Base-by-base conservation (phyloP, 2,888 invertebrate genomes). In the Phragmatobia fuliginosa region DNA sequence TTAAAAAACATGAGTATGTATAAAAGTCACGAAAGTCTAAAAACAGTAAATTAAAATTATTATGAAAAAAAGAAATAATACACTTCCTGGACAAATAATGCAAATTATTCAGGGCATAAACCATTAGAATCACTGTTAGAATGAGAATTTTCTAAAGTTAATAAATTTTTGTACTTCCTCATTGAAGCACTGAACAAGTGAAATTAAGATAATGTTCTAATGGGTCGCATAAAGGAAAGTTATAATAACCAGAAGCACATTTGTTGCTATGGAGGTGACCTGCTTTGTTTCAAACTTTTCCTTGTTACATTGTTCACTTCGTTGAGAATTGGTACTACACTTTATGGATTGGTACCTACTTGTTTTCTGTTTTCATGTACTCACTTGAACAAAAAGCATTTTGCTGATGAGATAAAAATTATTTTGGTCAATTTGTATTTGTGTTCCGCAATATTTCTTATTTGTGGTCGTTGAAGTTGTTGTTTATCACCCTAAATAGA, bases 261-360 rank as follows among this genome's bases (percentile, higher is more conserved):
- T 87, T 83, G 88, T 88, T 88, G 85, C 84, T 83, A 82, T 82
- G 79, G 82, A 86, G 86, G 87, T 85, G 83, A 86, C 85, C 89
- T 91, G 90, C 84, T 91, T 92, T 91, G 90, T 92, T 91, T 91
- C 78, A 83, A 92, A 91, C 90, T 92, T 90, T 88, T 88, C 89
- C 86, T 85, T 80, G 83, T 77, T 86, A 89, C 85, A 85, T 85
- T 88, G 87, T 90, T 87, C 88, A 86, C 85, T 87, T 87, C 84
- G 83, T 85, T 80, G 81, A 78, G 82, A 90, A 87, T 88, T 83
- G 87, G 83, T 87, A 83, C 75, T 75, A 89, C 84, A 85, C 80
- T 87, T 87, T 90, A 88, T 87, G 82, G 80, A 90, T 88, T 87
- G 86, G 83, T 79, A 70, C 62, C 61, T 84, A 88, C 88, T 89